phyloP scores from a whole-genome alignment of 2,797 vertebrate genomes.

The Halcyon chelicuti region DNA sequence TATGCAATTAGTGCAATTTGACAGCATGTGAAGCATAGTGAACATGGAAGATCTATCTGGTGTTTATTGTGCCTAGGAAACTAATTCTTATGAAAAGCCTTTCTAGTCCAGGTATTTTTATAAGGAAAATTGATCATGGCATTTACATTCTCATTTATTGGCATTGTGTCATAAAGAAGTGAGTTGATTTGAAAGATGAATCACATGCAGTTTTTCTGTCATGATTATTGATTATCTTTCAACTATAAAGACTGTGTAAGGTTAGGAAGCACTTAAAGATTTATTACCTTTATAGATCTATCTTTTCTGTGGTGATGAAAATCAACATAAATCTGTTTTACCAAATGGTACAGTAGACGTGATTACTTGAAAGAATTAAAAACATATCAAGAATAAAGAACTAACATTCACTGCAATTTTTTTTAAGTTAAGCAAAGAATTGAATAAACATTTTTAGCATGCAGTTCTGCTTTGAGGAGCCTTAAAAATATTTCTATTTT shows the following conservation, averaged over 20 bases:
- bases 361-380: constrained; percentile 61
- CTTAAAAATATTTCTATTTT: constrained; percentile 12
- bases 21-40: background rate
- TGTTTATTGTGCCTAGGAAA: constrained; percentile 28
- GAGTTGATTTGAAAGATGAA: constrained; percentile 71
- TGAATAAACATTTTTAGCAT: background rate
- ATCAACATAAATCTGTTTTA: constrained; percentile 68
- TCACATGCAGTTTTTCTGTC: constrained; percentile 70
- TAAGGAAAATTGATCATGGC: constrained; percentile 51
- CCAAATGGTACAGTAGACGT: constrained; percentile 56
- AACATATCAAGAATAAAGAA: constrained; percentile 20
- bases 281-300: constrained; percentile 77
- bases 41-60: background rate
- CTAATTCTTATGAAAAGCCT: background rate
- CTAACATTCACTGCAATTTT: background rate
- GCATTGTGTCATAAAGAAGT: constrained; percentile 59
- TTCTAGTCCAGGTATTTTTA: constrained; percentile 25
- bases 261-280: constrained; percentile 79
- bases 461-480: background rate
- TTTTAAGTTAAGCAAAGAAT: background rate
- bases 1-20: constrained; percentile 11
- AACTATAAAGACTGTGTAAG: constrained; percentile 72
- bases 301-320: constrained; percentile 63
- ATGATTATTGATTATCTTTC: constrained; percentile 79
- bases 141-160: constrained; percentile 68